phyloP scores from a whole-genome alignment of 2,888 invertebrate genomes.

The Diaphora mendica region DNA sequence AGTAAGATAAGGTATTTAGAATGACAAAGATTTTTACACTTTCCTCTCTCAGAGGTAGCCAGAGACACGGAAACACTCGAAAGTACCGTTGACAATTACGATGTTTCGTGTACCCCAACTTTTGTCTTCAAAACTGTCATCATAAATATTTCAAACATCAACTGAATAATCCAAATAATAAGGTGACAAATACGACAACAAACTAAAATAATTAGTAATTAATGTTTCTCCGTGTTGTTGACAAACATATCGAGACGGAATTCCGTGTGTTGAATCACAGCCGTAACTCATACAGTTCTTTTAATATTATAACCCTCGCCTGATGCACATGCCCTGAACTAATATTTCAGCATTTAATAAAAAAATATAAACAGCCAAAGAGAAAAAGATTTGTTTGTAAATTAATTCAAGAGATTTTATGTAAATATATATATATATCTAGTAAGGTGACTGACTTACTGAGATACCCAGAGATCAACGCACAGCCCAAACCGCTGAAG shows the following conservation, averaged over 20 bases:
- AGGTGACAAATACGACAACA: conserved; percentile 4
- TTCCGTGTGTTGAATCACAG: conserved; percentile 21
- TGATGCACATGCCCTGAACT: neutral
- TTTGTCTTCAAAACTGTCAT: neutral
- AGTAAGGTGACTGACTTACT: no score
- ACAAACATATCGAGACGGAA: conserved; percentile 44
- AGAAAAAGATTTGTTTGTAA: no score
- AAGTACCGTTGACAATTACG: neutral
- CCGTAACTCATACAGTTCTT: neutral
- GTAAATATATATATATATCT: no score
- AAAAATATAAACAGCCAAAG: no score
- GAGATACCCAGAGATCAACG: no score
- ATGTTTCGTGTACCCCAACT: neutral
- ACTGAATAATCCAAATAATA: conserved; percentile 7
- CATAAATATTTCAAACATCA: conserved; percentile 4
- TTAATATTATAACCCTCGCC: neutral
- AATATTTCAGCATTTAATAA: no score
- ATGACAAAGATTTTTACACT: neutral
- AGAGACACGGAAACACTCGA: neutral
- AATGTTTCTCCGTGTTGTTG: conserved; percentile 37
- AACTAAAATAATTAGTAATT: conserved; percentile 30
- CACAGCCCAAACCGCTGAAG: no score
- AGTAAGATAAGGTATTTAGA: no score
- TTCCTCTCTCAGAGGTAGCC: neutral
- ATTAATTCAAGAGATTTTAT: no score